Conservation (phyloP, 2,797 vertebrate species). For the Anguilla pacifica region DNA sequence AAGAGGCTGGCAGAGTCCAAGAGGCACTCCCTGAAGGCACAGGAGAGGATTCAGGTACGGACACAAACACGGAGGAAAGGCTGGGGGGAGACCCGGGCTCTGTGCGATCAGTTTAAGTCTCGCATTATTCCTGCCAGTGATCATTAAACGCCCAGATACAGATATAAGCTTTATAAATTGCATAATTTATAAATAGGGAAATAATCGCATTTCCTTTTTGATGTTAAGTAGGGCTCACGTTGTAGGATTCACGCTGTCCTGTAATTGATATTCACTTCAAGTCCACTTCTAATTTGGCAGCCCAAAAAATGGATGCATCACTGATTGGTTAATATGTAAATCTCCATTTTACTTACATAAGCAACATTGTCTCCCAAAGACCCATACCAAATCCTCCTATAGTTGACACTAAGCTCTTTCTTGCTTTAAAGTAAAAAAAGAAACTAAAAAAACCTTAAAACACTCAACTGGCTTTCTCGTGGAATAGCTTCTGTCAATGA, state of each 20-base stretch:
- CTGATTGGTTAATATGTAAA: no score
- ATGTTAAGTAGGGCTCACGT: no score
- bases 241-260: no score
- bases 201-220: no score
- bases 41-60: slow-evolving; percentile 87
- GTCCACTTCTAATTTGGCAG: no score
- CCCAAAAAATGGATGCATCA: no score
- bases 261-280: no score
- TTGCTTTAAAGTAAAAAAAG: background rate
- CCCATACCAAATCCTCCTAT: no score
- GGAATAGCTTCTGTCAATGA: background rate
- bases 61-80: background rate
- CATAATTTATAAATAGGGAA: no score
- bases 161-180: background rate
- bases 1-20: slow-evolving; percentile 82
- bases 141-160: background rate
- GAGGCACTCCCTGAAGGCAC: slow-evolving; percentile 83
- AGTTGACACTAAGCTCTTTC: background rate
- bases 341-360: no score
- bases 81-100: no score
- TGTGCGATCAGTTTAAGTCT: background rate
- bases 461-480: background rate
- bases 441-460: background rate
- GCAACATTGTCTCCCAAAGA: no score
- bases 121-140: background rate